Evolutionary conservation across 2,797 vertebrate genomes (phyloP).

Genomic region (Enteromius unitaeniatus): DNA sequence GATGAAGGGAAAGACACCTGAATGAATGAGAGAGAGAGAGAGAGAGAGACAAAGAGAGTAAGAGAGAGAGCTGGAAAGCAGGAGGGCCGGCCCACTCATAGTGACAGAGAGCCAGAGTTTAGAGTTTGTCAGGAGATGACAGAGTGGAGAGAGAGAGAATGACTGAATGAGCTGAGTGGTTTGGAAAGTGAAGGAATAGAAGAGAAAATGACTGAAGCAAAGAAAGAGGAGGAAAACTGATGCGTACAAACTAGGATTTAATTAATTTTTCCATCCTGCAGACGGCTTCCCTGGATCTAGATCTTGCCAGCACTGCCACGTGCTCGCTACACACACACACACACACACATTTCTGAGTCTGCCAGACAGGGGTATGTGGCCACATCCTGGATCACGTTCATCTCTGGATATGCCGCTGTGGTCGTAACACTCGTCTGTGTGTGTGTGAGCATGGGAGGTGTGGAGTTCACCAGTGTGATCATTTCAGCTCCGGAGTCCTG

Average conservation of each 20-base stretch:
- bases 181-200: conserved; percentile 63
- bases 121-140: conserved; percentile 47
- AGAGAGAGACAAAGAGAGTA: not conserved
- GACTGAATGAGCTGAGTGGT: conserved; percentile 29
- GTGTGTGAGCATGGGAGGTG: conserved; percentile 48
- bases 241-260: conserved; percentile 22
- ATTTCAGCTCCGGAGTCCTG: conserved; percentile 67
- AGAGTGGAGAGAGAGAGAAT: conserved; percentile 33
- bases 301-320: conserved; percentile 60
- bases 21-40: conserved; percentile 9
- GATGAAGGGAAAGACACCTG: not conserved
- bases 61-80: not conserved
- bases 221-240: not conserved
- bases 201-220: conserved; percentile 62
- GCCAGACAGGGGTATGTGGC: conserved; percentile 64
- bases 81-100: conserved; percentile 39
- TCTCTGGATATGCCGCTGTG: conserved; percentile 47
- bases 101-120: conserved; percentile 62
- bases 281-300: conserved; percentile 64
- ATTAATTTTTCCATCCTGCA: conserved; percentile 30
- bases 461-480: conserved; percentile 53
- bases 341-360: conserved; percentile 63
- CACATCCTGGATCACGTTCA: conserved; percentile 54
- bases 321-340: conserved; percentile 52
- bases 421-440: conserved; percentile 39